These are phyloP conservation scores for Acanthosepion pharaonis DNA, from an alignment of 2,888 invertebrate genomes.

Conservation along the genomic window DNA sequence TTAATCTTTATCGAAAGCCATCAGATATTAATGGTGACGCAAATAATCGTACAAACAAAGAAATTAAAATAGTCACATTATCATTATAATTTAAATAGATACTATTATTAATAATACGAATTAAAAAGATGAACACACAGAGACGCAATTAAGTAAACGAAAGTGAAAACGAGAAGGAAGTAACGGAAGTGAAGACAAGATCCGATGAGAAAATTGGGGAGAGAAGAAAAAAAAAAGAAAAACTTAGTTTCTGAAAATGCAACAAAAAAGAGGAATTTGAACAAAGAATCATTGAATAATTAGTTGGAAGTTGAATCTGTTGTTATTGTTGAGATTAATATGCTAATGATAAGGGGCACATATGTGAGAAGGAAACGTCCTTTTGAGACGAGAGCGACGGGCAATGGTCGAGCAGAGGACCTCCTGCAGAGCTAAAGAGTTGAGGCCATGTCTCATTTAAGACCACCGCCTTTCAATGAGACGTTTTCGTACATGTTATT, in stretches of 20 bases:
- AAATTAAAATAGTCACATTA: too few relatives aligned
- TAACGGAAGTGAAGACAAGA: background rate
- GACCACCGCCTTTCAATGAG: background rate
- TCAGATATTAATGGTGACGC: too few relatives aligned
- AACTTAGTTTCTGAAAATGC: background rate
- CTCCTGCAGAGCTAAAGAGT: background rate
- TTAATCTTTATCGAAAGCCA: too few relatives aligned
- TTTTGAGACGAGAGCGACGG: background rate
- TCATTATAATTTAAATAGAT: too few relatives aligned
- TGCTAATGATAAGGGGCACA: background rate
- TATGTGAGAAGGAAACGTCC: background rate
- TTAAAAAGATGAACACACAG: too few relatives aligned
- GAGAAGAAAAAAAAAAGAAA: background rate
- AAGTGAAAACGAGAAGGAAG: background rate
- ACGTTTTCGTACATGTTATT: background rate
- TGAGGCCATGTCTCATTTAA: background rate
- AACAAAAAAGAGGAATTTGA: background rate
- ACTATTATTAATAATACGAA: too few relatives aligned
- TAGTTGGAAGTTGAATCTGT: background rate
- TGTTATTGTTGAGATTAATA: background rate
- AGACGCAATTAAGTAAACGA: background rate
- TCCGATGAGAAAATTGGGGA: background rate
- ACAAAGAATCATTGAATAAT: background rate
- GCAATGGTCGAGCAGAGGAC: background rate
- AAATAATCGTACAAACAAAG: too few relatives aligned